Percentiles rank a stretch among this genome's conserved stretches.
These are phyloP conservation scores for Neoitamus cyanurus DNA, from an alignment of 2,888 invertebrate genomes.

Conservation along the genomic window DNA sequence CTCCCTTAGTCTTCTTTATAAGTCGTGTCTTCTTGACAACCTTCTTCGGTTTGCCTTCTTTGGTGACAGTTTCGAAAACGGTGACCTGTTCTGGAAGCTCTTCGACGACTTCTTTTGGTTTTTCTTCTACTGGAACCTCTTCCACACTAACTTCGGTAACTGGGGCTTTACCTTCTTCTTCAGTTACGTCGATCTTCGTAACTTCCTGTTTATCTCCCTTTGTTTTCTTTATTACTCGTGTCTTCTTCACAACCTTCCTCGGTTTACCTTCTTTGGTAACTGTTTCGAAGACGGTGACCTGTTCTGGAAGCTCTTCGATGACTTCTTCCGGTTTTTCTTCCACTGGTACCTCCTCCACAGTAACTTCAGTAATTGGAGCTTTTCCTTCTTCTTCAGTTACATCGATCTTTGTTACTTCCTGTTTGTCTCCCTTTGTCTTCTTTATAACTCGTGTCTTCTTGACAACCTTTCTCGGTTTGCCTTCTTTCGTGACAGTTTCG, in stretches of 20 bases:
- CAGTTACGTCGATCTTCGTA: constrained; percentile 58
- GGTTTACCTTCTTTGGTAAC: constrained; percentile 53
- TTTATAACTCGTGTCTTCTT: constrained; percentile 58
- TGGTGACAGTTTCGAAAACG: constrained; percentile 55
- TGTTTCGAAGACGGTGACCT: constrained; percentile 62
- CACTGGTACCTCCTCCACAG: constrained; percentile 59
- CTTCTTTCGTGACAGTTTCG: constrained; percentile 59
- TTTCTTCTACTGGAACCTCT: constrained; percentile 53
- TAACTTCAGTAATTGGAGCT: constrained; percentile 55
- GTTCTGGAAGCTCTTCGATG: constrained; percentile 59
- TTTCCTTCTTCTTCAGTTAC: constrained; percentile 59
- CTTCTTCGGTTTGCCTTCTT: constrained; percentile 57
- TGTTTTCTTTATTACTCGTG: constrained; percentile 61
- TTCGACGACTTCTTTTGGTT: constrained; percentile 54
- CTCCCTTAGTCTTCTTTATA: constrained; percentile 61
- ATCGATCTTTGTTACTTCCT: constrained; percentile 64
- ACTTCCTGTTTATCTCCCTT: constrained; percentile 61
- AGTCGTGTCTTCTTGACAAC: constrained; percentile 60
- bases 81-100: constrained; percentile 53
- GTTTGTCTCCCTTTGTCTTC: constrained; percentile 60
- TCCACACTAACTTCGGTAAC: constrained; percentile 57
- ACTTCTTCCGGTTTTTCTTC: constrained; percentile 45
- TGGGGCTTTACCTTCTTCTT: constrained; percentile 56
- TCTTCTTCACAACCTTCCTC: constrained; percentile 55
- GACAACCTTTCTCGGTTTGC: constrained; percentile 61